These are phyloP conservation scores for Takifugu ocellatus DNA, from an alignment of 2,797 vertebrate genomes.

Conservation along the genomic window DNA sequence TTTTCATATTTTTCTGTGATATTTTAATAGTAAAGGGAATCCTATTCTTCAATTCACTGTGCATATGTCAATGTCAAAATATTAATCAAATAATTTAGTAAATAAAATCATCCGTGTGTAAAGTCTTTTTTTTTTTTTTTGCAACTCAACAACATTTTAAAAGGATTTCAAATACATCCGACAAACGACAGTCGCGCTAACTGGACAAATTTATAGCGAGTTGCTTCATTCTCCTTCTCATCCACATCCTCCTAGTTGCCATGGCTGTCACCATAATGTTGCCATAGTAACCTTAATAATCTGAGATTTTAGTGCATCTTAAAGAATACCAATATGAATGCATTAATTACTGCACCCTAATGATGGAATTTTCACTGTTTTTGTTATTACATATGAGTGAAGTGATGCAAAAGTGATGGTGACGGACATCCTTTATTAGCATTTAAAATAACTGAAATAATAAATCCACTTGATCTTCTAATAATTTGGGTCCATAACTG, in stretches of 20 bases:
- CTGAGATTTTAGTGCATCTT: background rate
- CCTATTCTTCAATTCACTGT: conserved; percentile 40
- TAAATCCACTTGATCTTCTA: no score
- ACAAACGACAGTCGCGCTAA: no score
- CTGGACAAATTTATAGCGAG: background rate
- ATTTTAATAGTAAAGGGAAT: conserved; percentile 67
- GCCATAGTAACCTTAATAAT: no score
- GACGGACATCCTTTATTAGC: no score
- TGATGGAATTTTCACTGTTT: background rate
- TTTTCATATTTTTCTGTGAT: conserved; percentile 71
- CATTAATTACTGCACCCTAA: background rate
- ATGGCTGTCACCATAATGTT: no score
- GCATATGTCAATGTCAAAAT: conserved; percentile 54
- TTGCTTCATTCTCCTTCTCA: background rate
- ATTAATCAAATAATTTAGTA: conserved; percentile 61
- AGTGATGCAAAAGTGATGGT: no score
- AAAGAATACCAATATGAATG: background rate
- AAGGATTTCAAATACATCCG: background rate
- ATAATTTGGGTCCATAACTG: no score
- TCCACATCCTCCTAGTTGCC: background rate
- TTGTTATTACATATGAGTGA: no score
- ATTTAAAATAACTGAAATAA: no score
- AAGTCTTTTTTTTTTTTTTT: conserved; percentile 36
- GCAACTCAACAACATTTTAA: background rate
- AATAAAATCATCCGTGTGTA: conserved; percentile 60